These are phyloP conservation scores for Andrena minutula DNA, from an alignment of 2,888 invertebrate species.

Conservation along the genomic window DNA sequence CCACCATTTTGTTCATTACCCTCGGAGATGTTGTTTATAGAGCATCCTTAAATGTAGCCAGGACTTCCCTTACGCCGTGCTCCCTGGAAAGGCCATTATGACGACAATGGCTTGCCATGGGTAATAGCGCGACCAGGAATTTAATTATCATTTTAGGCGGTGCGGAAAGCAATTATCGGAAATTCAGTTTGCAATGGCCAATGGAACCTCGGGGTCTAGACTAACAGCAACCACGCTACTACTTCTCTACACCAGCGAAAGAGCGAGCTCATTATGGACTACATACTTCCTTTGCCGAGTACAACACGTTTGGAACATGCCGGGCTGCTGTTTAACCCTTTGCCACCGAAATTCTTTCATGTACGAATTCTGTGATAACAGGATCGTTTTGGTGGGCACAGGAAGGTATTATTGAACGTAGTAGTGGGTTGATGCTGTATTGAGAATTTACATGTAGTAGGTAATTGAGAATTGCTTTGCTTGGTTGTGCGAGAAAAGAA, in stretches of 20 bases:
- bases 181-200: slow-evolving; percentile 82
- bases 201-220: slow-evolving; percentile 65
- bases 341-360: background rate
- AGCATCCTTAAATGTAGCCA: slow-evolving; percentile 62
- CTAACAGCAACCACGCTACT: slow-evolving; percentile 44
- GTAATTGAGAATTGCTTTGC: no score
- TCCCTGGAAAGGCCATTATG: slow-evolving; percentile 60
- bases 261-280: slow-evolving; percentile 64
- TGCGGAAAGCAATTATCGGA: slow-evolving; percentile 83
- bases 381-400: background rate
- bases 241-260: slow-evolving; percentile 41
- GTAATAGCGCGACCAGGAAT: slow-evolving; percentile 75
- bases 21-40: slow-evolving; percentile 47
- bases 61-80: slow-evolving; percentile 39
- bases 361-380: background rate
- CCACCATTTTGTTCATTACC: slow-evolving; percentile 39
- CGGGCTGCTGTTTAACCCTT: background rate
- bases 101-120: slow-evolving; percentile 66
- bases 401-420: no score
- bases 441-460: no score
- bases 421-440: no score
- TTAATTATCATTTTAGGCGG: slow-evolving; percentile 83
- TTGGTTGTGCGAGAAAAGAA: background rate
- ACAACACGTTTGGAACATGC: slow-evolving; percentile 17
- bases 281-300: slow-evolving; percentile 38